phyloP scores from a whole-genome alignment of 2,888 invertebrate species.

The Prionchulus punctatus region DNA sequence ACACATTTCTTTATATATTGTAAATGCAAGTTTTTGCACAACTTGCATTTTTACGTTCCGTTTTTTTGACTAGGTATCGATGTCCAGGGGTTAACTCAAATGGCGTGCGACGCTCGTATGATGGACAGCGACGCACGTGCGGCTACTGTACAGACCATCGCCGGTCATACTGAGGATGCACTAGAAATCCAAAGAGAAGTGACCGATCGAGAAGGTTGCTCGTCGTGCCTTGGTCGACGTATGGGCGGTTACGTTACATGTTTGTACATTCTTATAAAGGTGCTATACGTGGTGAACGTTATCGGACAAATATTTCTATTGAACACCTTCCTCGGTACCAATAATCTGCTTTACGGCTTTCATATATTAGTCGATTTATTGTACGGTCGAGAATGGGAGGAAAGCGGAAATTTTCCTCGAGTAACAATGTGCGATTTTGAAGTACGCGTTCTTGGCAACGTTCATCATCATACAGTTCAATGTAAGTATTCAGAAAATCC shows the following conservation, averaged over 20 bases:
- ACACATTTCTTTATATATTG: neutral
- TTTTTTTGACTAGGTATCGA: constrained; percentile 34
- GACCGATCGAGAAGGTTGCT: constrained; percentile 24
- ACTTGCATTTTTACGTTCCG: neutral
- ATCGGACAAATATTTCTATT: constrained; percentile 32
- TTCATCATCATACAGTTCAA: constrained; percentile 33
- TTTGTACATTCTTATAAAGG: constrained; percentile 32
- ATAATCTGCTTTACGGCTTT: constrained; percentile 33
- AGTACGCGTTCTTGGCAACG: constrained; percentile 36
- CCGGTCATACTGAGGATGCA: constrained; percentile 33
- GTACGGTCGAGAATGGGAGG: constrained; percentile 32
- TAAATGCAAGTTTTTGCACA: neutral
- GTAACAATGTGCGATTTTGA: constrained; percentile 36
- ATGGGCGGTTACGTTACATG: constrained; percentile 34
- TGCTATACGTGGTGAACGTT: constrained; percentile 32
- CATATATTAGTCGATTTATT: constrained; percentile 32
- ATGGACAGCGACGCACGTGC: constrained; percentile 31
- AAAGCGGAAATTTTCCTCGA: constrained; percentile 31
- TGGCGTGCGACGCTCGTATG: constrained; percentile 34
- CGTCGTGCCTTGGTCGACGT: constrained; percentile 30
- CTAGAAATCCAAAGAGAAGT: constrained; percentile 32
- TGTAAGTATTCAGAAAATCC: constrained; percentile 13
- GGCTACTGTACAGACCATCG: constrained; percentile 32
- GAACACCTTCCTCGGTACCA: constrained; percentile 33
- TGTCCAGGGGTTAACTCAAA: constrained; percentile 35